Evolutionary conservation across 2,888 invertebrate genomes (phyloP), one percentile per base, ranked within the genome.

Genomic region (Apamea epomidion): DNA sequence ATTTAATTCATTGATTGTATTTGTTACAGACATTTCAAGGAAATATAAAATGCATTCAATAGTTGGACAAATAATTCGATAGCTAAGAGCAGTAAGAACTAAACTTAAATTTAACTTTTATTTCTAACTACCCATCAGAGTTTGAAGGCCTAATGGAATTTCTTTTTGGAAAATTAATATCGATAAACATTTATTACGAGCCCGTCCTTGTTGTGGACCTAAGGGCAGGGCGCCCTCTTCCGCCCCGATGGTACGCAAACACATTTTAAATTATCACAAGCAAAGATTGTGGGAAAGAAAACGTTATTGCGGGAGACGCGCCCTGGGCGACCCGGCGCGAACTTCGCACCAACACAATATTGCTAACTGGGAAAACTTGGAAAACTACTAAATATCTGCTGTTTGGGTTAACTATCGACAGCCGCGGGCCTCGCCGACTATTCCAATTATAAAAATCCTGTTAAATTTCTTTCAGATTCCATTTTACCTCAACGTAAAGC

Each of bases 211-310:
- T 81, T 76, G 76, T 81, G 78, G 82, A 84, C 86, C 86, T 87
- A 76, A 84, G 87, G 86, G 87, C 88, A 87, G 80, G 88, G 82
- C 78, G 74, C 86, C 79, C 76, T 71, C 88, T 91, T 91, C 92
- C 92, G 79, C 71, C 78, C 78, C 73, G 71, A 84, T 89, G 91
- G 90, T 91, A 91, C 89, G 91, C 92, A 93, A 93, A 94, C 94
- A 94, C 92, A 89, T 94, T 94, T 93, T 81, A 94, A 94, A 94
- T 93, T 93, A 94, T 93, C 91, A 92, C 92, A 87, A 89, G 91
- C 91, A 91, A 92, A 94, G 91, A 94, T 94, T 93, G 92, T 91
- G 90, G 87, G 90, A 91, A 93, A 93, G 92, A 93, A 93, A 93
- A 92, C 90, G 91, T 92, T 93, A 93, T 92, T 92, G 92, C 88